Evolutionary conservation across 2,888 invertebrate species (phyloP).

Genomic region (Drosophila demipolita): DNA sequence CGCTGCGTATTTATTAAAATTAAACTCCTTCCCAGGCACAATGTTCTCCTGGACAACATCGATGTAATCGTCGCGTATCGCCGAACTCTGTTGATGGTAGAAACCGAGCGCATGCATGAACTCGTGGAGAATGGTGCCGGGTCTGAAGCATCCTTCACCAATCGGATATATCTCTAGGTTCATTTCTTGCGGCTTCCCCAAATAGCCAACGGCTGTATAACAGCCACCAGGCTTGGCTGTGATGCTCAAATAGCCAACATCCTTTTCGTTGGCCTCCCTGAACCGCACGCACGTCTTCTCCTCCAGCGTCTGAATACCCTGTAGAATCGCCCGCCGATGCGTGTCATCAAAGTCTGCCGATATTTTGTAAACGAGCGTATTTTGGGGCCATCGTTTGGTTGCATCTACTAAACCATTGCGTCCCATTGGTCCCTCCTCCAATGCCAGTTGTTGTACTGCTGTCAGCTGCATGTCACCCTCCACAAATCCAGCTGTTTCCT

Average conservation of each 20-base stretch:
- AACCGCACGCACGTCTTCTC: slow-evolving; percentile 90
- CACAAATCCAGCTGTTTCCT: slow-evolving; percentile 90
- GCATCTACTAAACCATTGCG: slow-evolving; percentile 88
- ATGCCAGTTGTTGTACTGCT: slow-evolving; percentile 49
- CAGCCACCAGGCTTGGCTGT: slow-evolving; percentile 87
- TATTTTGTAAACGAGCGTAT: slow-evolving; percentile 88
- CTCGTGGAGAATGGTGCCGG: slow-evolving; percentile 90
- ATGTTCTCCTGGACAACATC: slow-evolving; percentile 85
- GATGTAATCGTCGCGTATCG: slow-evolving; percentile 90
- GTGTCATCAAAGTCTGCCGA: slow-evolving; percentile 78
- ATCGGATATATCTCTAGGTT: slow-evolving; percentile 80
- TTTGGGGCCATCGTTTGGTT: slow-evolving; percentile 88
- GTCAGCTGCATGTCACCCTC: slow-evolving; percentile 92
- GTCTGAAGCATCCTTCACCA: slow-evolving; percentile 82
- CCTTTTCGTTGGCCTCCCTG: slow-evolving; percentile 86
- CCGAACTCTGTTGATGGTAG: slow-evolving; percentile 92
- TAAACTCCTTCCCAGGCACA: slow-evolving; percentile 87
- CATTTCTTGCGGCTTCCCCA: slow-evolving; percentile 84
- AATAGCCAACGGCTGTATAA: slow-evolving; percentile 91
- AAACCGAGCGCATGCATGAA: slow-evolving; percentile 92
- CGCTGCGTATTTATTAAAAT: slow-evolving; percentile 89
- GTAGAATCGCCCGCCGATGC: slow-evolving; percentile 87
- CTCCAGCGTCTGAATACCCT: slow-evolving; percentile 90
- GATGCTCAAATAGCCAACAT: slow-evolving; percentile 69
- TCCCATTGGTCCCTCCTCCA: slow-evolving; percentile 42